Evolutionary conservation across 1,140 invertebrate species (phyloP).

Genomic region (Tribolium castaneum): DNA sequence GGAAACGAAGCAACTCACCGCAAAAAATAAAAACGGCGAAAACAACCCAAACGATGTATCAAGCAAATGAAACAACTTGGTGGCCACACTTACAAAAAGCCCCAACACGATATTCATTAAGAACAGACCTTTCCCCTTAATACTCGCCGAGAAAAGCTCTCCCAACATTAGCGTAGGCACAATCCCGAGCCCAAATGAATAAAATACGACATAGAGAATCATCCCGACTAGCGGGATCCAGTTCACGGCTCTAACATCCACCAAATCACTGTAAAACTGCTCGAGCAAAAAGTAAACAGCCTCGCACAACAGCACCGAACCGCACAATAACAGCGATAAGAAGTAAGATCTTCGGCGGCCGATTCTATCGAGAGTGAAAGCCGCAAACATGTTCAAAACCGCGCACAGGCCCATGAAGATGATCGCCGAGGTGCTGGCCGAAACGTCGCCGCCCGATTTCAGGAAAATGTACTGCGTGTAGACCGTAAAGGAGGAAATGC

Average conservation of each 20-base stretch:
- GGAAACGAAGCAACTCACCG: slow-evolving; percentile 75
- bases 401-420: slow-evolving; percentile 71
- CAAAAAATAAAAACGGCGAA: slow-evolving; percentile 85
- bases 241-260: slow-evolving; percentile 55
- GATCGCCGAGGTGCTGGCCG: slow-evolving; percentile 71
- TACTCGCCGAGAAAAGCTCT: slow-evolving; percentile 60
- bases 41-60: slow-evolving; percentile 71
- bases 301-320: slow-evolving; percentile 67
- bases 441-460: slow-evolving; percentile 69
- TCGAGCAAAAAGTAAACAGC: slow-evolving; percentile 64
- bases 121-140: slow-evolving; percentile 56
- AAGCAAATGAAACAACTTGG: slow-evolving; percentile 61
- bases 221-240: slow-evolving; percentile 57
- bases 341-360: slow-evolving; percentile 68
- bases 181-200: slow-evolving; percentile 56
- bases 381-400: slow-evolving; percentile 70
- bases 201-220: slow-evolving; percentile 54
- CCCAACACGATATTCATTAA: slow-evolving; percentile 51
- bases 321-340: slow-evolving; percentile 53
- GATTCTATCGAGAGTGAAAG: slow-evolving; percentile 74
- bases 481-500: slow-evolving; percentile 72
- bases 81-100: slow-evolving; percentile 58
- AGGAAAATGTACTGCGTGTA: slow-evolving; percentile 71
- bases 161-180: slow-evolving; percentile 59
- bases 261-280: slow-evolving; percentile 39